Conservation (phyloP, 2,797 vertebrate genomes). For the Todus mexicanus region DNA sequence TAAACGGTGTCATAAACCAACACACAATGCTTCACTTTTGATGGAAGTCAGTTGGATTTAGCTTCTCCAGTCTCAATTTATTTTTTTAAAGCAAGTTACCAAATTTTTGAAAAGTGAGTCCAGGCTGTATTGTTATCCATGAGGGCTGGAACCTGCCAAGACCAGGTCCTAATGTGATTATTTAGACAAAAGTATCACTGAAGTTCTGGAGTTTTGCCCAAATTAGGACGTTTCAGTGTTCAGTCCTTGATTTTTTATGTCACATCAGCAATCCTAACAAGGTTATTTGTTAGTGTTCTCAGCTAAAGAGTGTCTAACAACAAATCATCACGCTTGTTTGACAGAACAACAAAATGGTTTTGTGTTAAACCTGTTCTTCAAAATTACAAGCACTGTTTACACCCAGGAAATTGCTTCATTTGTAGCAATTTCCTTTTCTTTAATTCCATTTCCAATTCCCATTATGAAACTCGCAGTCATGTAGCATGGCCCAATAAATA, state of each 20-base stretch:
- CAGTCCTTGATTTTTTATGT: not conserved
- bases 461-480: conserved; percentile 60
- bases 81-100: not conserved
- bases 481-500: conserved; percentile 41
- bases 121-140: not conserved
- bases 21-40: not conserved
- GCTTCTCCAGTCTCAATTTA: not conserved
- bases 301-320: not conserved
- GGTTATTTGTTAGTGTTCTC: not conserved
- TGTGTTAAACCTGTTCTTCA: conserved; percentile 29
- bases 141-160: not conserved
- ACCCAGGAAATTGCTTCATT: conserved; percentile 70
- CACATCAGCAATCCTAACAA: not conserved
- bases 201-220: conserved; percentile 10
- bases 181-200: not conserved
- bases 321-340: not conserved
- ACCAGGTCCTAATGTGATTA: not conserved
- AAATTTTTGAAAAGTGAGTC: not conserved
- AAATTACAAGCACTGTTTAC: conserved; percentile 46
- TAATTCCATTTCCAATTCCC: conserved; percentile 61
- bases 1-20: not conserved
- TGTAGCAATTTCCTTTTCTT: conserved; percentile 63
- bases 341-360: conserved; percentile 29
- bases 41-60: not conserved
- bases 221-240: not conserved